These are phyloP conservation scores for Pogonognathellus flavescens DNA, from an alignment of 1,140 invertebrate species.

Conservation along the genomic window DNA sequence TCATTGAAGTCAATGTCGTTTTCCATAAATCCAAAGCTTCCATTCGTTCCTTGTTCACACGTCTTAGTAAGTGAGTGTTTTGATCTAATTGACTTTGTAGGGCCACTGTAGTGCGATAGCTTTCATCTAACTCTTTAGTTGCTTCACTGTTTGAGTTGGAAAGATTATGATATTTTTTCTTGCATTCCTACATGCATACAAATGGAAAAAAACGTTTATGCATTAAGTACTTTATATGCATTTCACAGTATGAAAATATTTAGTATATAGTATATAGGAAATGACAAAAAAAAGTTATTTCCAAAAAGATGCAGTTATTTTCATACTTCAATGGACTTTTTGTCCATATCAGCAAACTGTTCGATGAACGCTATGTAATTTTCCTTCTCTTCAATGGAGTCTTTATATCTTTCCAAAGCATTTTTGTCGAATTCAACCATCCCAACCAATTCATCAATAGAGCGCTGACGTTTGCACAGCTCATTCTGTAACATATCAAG, in stretches of 20 bases:
- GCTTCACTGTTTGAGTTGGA: background rate
- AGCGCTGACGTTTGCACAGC: conserved; percentile 11
- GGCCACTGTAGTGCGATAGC: background rate
- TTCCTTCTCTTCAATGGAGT: conserved; percentile 54
- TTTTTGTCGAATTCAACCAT: conserved; percentile 58
- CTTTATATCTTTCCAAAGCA: conserved; percentile 53
- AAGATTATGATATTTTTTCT: conserved; percentile 17
- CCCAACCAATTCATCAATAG: conserved; percentile 53
- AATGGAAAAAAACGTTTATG: no score
- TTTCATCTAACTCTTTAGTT: background rate
- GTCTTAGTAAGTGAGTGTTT: conserved; percentile 40
- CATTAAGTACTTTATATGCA: no score
- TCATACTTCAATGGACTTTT: conserved; percentile 54
- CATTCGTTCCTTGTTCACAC: conserved; percentile 54
- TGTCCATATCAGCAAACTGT: conserved; percentile 54
- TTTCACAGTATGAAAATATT: no score
- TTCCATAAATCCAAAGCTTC: conserved; percentile 61
- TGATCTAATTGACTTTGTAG: conserved; percentile 41
- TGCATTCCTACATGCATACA: conserved; percentile 50
- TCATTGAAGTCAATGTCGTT: conserved; percentile 54
- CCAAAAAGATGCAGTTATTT: background rate
- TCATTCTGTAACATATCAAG: conserved; percentile 54
- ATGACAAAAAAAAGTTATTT: background rate
- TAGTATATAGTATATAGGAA: no score
- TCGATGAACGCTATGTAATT: conserved; percentile 57